Percentiles rank a stretch among this genome's conserved stretches.
phyloP scores from a whole-genome alignment of 2,888 invertebrate species.

The Drosophila mercatorum region DNA sequence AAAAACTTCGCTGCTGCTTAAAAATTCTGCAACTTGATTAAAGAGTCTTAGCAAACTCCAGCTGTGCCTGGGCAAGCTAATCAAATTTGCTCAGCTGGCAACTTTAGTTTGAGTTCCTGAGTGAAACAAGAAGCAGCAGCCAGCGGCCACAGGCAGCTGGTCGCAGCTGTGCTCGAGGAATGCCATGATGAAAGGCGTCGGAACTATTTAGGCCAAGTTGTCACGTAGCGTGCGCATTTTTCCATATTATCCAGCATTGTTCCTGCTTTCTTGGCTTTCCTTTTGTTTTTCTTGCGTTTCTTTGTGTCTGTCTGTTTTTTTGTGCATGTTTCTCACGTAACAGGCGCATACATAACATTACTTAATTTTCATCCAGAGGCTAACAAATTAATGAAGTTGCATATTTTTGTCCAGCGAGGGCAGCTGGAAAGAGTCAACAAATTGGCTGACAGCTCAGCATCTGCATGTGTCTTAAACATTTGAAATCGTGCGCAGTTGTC shows the following conservation, averaged over 20 bases:
- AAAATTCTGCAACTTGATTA: neutral
- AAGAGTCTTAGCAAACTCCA: conserved; percentile 35
- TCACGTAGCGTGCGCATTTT: conserved; percentile 77
- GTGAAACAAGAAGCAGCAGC: neutral
- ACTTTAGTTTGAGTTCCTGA: conserved; percentile 36
- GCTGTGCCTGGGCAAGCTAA: conserved; percentile 4
- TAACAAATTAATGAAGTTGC: conserved; percentile 71
- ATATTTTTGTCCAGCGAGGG: conserved; percentile 41
- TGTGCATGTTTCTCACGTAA: conserved; percentile 74
- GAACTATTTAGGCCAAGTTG: conserved; percentile 65
- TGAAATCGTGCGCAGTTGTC: conserved; percentile 29
- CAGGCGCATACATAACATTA: conserved; percentile 79
- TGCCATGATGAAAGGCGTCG: conserved; percentile 7
- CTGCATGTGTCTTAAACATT: conserved; percentile 27
- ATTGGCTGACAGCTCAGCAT: conserved; percentile 31
- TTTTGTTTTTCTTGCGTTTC: neutral
- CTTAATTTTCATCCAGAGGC: conserved; percentile 63
- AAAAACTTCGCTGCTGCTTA: neutral
- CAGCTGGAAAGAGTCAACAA: conserved; percentile 18
- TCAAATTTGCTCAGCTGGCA: conserved; percentile 18
- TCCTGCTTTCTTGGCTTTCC: conserved; percentile 3
- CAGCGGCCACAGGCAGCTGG: neutral
- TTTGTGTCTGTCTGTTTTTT: neutral
- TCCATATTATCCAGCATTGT: conserved; percentile 65
- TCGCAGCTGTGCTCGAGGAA: conserved; percentile 26